These are phyloP conservation scores for Octodon degus DNA, from an alignment of 2,113 vertebrate genomes.

Conservation along the genomic window DNA sequence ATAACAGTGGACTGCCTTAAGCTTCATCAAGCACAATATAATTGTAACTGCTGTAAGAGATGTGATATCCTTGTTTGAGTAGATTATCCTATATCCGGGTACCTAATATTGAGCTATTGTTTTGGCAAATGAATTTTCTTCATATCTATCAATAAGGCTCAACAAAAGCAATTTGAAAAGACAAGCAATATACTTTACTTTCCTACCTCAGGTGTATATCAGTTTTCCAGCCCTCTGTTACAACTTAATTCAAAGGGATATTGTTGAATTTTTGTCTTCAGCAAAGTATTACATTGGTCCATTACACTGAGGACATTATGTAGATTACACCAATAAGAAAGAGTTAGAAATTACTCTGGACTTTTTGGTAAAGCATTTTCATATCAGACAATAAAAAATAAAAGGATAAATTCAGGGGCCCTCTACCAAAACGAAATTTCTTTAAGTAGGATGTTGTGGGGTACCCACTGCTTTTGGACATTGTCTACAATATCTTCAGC, in stretches of 20 bases:
- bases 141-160: background rate
- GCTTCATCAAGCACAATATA: background rate
- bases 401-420: background rate
- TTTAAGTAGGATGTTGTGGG: background rate
- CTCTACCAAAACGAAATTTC: background rate
- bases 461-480: background rate
- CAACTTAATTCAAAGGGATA: too few species aligned
- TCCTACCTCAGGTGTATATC: background rate
- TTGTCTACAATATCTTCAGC: background rate
- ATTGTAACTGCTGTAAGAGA: background rate
- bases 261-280: background rate
- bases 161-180: background rate
- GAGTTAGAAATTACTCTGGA: background rate
- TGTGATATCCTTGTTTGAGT: background rate
- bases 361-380: background rate
- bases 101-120: background rate
- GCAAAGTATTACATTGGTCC: background rate
- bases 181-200: background rate
- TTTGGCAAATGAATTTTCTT: background rate
- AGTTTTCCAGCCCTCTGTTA: background rate
- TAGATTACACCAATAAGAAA: background rate
- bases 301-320: background rate
- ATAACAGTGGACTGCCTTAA: background rate
- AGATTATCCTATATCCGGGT: background rate
- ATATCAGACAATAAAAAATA: background rate